A percentile compares a stretch with the other conserved stretches of the same genome.
Evolutionary conservation across 2,888 invertebrate genomes (phyloP).

Genomic region (Linhomoeus sp.): DNA sequence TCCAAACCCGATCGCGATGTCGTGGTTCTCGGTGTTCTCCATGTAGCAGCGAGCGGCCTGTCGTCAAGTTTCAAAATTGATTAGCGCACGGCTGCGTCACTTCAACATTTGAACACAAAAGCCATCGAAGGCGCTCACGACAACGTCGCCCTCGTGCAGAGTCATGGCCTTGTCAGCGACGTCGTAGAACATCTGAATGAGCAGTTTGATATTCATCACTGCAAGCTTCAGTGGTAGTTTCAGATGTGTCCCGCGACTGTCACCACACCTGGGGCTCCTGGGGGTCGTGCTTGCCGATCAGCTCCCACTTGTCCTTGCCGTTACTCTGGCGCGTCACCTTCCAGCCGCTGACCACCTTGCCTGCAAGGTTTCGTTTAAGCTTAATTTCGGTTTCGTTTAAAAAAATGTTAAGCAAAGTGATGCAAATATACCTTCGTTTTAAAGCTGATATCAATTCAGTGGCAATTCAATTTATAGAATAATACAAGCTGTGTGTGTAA

Average conservation of each 20-base stretch:
- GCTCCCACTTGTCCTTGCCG: conserved; percentile 46
- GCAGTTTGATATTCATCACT: too few relatives aligned
- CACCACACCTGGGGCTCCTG: conserved; percentile 43
- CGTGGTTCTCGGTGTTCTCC: conserved; percentile 19
- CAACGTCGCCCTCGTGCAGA: conserved; percentile 46
- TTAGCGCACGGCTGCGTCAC: not conserved
- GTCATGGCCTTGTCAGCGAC: conserved; percentile 42
- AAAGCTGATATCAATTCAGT: too few relatives aligned
- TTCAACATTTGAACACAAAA: too few relatives aligned
- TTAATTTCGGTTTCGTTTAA: too few relatives aligned
- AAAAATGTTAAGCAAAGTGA: too few relatives aligned
- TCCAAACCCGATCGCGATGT: conserved; percentile 4
- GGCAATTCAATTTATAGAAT: too few relatives aligned
- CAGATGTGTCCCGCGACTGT: too few relatives aligned
- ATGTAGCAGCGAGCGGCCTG: conserved; percentile 18
- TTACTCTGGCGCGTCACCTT: conserved; percentile 35
- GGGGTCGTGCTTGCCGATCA: conserved; percentile 67
- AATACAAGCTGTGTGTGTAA: too few relatives aligned
- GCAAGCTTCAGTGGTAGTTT: too few relatives aligned
- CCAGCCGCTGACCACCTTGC: conserved; percentile 62
- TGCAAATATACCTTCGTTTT: too few relatives aligned
- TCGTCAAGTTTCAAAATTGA: not conserved
- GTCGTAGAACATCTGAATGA: conserved; percentile 71
- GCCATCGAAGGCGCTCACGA: too few relatives aligned
- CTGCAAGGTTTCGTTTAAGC: conserved; percentile 30